A percentile compares a stretch with the other conserved stretches of the same genome.
Evolutionary conservation across 2,888 invertebrate species (phyloP).

Genomic region (Drosophila prolongata): DNA sequence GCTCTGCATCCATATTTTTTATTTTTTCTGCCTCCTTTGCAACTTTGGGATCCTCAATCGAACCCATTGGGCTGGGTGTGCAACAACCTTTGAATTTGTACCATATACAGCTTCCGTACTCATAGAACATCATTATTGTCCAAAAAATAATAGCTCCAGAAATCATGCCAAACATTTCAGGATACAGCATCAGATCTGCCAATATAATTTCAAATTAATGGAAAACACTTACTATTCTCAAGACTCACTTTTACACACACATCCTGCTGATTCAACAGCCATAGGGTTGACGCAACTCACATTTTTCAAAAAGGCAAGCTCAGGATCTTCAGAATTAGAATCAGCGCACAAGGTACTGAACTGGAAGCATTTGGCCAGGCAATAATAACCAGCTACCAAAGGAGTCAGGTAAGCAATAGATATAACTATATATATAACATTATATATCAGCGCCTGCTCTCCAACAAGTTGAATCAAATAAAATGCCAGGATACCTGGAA

Average conservation of each 20-base stretch:
- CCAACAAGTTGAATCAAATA: not conserved
- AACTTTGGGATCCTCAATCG: conserved; percentile 6
- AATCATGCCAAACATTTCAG: conserved; percentile 1
- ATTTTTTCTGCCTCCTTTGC: conserved; percentile 76
- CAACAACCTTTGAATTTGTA: not conserved
- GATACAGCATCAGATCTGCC: not conserved
- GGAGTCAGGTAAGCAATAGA: not conserved
- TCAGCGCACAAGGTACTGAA: not conserved
- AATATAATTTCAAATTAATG: not conserved
- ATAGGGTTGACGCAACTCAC: not conserved
- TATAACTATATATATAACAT: not conserved
- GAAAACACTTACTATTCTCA: no score
- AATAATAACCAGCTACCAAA: not conserved
- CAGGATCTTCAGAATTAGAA: not conserved
- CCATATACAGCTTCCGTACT: not conserved
- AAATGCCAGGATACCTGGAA: no score
- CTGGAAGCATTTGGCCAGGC: not conserved
- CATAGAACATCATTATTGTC: not conserved
- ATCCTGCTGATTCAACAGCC: not conserved
- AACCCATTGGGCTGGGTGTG: rapidly evolving
- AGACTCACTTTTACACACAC: conserved; percentile 3
- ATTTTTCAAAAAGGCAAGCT: not conserved
- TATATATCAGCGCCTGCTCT: rapidly evolving
- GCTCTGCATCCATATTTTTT: conserved; percentile 74
- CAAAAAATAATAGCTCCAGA: not conserved